Evolutionary conservation across 2,888 invertebrate genomes (phyloP).

Genomic region (Pyrgus malvae): DNA sequence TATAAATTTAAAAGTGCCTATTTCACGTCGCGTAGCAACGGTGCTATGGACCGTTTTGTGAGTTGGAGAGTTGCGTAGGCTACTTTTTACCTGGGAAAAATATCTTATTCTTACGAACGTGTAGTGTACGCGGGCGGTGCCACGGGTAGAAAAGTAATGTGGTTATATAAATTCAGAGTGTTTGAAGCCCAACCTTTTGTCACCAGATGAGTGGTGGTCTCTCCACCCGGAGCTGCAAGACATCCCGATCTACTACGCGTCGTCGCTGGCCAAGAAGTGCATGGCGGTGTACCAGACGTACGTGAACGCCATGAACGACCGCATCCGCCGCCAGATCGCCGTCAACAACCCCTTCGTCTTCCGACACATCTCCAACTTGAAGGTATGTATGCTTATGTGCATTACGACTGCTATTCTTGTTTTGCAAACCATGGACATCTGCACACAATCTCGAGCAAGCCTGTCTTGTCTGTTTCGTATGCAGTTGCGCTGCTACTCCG

Average conservation of each 20-base stretch:
- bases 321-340: conserved; percentile 97
- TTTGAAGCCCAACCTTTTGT: conserved; percentile 6
- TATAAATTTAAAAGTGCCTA: no score
- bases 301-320: conserved; percentile 99
- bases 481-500: no score
- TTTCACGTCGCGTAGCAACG: no score
- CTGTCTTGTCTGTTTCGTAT: no score
- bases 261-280: conserved; percentile 99
- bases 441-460: no score
- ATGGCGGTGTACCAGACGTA: conserved; percentile 99
- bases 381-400: conserved; percentile 68
- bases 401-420: neutral
- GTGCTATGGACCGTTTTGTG: no score
- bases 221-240: conserved; percentile 98
- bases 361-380: conserved; percentile 96
- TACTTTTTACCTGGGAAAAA: no score
- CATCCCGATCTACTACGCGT: conserved; percentile 99
- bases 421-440: no score
- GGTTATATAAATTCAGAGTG: neutral
- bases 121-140: no score
- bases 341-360: conserved; percentile 99
- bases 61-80: no score
- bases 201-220: conserved; percentile 98
- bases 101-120: no score
- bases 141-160: no score